phyloP scores from a whole-genome alignment of 2,113 vertebrate genomes.

The Aphyosemion australe region DNA sequence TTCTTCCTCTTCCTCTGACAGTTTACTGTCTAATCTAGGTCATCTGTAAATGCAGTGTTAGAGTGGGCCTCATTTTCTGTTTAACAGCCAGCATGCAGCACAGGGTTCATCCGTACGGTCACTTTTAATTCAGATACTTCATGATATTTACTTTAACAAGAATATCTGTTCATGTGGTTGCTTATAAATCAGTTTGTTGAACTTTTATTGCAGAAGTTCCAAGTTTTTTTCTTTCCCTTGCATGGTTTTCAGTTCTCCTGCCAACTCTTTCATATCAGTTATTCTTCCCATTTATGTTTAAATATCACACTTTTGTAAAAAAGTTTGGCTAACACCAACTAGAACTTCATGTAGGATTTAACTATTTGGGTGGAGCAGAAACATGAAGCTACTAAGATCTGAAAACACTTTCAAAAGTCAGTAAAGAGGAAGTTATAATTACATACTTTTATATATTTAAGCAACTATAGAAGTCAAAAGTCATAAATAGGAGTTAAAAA shows the following conservation, averaged over 20 bases:
- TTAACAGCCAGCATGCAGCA: background rate
- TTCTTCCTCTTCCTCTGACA: background rate
- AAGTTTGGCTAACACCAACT: too few species aligned
- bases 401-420: background rate
- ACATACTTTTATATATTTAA: too few species aligned
- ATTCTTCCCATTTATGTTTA: background rate
- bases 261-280: constrained; percentile 3
- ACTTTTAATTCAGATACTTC: background rate
- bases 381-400: background rate
- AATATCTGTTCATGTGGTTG: background rate
- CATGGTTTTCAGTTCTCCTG: constrained; percentile 7
- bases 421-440: background rate
- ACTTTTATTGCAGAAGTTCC: background rate
- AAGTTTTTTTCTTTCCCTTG: too few species aligned
- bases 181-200: background rate
- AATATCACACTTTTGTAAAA: too few species aligned
- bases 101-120: background rate
- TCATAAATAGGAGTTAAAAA: too few species aligned
- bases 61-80: background rate
- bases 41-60: background rate
- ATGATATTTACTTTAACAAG: background rate
- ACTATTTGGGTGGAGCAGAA: too few species aligned
- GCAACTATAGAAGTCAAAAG: too few species aligned
- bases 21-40: constrained; percentile 6
- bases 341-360: too few species aligned